A percentile compares a stretch with the other conserved stretches of the same genome.
Conservation (phyloP, 1,140 invertebrate genomes). For the Cryptotermes secundus region DNA sequence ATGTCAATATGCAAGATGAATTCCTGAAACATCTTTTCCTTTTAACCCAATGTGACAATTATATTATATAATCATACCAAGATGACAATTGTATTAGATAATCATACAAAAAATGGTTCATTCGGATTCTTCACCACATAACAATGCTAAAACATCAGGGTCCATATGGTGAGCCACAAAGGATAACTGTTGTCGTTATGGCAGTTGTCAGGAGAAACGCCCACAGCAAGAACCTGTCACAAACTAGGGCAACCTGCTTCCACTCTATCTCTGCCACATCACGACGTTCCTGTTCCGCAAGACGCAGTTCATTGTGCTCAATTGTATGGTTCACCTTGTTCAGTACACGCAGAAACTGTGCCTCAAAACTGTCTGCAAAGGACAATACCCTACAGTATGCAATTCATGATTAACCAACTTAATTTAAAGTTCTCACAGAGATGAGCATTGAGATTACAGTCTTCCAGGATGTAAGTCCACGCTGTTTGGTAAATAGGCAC, state of each 20-base stretch:
- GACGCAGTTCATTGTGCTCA: constrained; percentile 66
- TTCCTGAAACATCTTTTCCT: background rate
- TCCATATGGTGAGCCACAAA: constrained; percentile 58
- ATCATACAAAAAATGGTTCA: background rate
- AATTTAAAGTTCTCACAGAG: too few species aligned
- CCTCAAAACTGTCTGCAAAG: constrained; percentile 54
- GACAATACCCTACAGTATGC: background rate
- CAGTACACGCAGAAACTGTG: constrained; percentile 62
- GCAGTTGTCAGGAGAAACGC: constrained; percentile 66
- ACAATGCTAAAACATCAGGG: constrained; percentile 42
- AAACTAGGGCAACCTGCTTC: constrained; percentile 76
- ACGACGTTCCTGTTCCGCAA: constrained; percentile 64
- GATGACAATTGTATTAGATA: background rate
- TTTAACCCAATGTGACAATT: background rate
- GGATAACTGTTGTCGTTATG: constrained; percentile 62
- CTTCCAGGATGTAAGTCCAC: too few species aligned
- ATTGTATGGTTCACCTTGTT: constrained; percentile 69
- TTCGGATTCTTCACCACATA: background rate
- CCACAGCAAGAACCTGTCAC: constrained; percentile 64
- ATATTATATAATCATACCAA: background rate
- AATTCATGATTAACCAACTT: too few species aligned
- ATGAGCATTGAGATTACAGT: too few species aligned
- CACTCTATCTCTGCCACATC: constrained; percentile 70
- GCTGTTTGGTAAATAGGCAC: too few species aligned
- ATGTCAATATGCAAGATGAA: too few species aligned